These are phyloP conservation scores for Phymatocera aterrima DNA, from an alignment of 2,888 invertebrate species.

Conservation along the genomic window DNA sequence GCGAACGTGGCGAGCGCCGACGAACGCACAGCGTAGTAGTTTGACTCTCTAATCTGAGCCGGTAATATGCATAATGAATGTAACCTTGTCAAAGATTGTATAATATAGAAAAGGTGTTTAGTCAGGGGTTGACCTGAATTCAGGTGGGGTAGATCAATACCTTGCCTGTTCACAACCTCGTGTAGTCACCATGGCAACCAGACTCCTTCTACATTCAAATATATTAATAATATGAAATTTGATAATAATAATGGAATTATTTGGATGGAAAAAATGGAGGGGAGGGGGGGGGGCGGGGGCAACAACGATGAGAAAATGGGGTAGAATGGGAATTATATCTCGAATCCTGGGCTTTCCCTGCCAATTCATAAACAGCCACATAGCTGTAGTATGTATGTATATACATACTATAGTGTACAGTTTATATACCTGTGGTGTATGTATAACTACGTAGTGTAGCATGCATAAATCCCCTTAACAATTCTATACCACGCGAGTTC, in stretches of 20 bases:
- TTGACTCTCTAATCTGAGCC: slow-evolving; percentile 28
- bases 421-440: too few relatives aligned
- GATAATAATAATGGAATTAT: neutral
- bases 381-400: too few relatives aligned
- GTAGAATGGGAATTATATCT: too few relatives aligned
- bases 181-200: slow-evolving; percentile 72
- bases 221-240: slow-evolving; percentile 33
- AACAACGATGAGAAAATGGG: neutral
- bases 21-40: neutral
- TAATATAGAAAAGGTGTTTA: slow-evolving; percentile 69
- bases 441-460: too few relatives aligned
- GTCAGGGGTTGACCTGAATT: slow-evolving; percentile 74
- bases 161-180: slow-evolving; percentile 72
- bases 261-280: neutral
- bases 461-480: too few relatives aligned
- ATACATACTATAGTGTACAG: too few relatives aligned
- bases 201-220: slow-evolving; percentile 65
- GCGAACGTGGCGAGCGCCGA: too few relatives aligned
- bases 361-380: too few relatives aligned
- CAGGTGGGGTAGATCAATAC: slow-evolving; percentile 74
- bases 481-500: too few relatives aligned
- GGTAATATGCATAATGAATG: slow-evolving; percentile 48
- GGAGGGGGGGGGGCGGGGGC: too few relatives aligned
- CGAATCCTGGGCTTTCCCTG: too few relatives aligned
- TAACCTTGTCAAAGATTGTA: slow-evolving; percentile 53